Evolutionary conservation across 2,797 vertebrate species (phyloP), one percentile per base, ranked within the genome.

Genomic region (Coracias cyanogaster): DNA sequence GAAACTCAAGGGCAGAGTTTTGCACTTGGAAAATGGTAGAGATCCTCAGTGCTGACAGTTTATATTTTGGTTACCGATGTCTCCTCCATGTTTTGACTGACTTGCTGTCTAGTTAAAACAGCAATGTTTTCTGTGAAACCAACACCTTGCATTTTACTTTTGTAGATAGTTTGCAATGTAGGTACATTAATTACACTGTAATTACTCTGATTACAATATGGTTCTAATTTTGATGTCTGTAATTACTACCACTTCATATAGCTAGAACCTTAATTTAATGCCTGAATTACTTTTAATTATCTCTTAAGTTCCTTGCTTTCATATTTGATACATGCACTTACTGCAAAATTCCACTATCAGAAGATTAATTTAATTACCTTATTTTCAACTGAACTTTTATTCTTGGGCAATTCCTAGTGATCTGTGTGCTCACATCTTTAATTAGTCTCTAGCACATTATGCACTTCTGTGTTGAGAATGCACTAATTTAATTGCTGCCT

Each of bases 331-430:
- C 81, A 93, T 43, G 66, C 71, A 86, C 26, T 93, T 87, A 82
- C 64, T 80, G 81, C 91, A 96, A 95, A 95, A 95, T 87, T 89
- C 81, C n/a, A 71, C 90, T 94, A 96, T 96, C 91, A 95, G 88
- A 96, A 96, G 83, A 96, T 96, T 94, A 96, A 95, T 43, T 94
- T 89, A 92, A 97, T 96, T 94, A 94, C 83, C n/a, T 94, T 95
- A 89, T 86, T 96, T 96, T 90, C 81, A 93, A 93, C 48, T 92
- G 91, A 96, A 94, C 70, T 82, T 94, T 64, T 89, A 92, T 95
- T 96, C 83, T 60, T 89, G 70, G 71, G 71, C 80, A 95, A 93
- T 77, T 97, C 93, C 80, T 94, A 89, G 71, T 80, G 91, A 94
- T 87, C 58, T 94, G 74, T 84, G 73, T 35, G 64, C 67, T 94